Percentiles rank a stretch among this genome's conserved stretches.
Evolutionary conservation across 2,888 invertebrate species (phyloP).

Genomic region (Kuschelorhynchus macadamiae): DNA sequence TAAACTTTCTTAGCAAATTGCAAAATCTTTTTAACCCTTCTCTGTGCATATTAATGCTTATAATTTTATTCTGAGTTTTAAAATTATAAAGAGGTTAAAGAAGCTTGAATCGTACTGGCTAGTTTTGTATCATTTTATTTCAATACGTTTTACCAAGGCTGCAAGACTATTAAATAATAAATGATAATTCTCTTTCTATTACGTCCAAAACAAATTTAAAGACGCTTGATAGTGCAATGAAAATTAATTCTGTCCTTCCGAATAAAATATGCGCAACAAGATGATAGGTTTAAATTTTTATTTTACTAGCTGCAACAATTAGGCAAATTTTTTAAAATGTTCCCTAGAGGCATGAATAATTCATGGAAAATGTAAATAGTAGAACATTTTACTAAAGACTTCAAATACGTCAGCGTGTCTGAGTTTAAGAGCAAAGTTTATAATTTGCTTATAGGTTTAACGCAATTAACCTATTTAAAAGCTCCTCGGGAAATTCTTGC

Average conservation of each 20-base stretch:
- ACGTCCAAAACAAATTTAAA: too few species aligned
- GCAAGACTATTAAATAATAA: too few species aligned
- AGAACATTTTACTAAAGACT: constrained; percentile 30
- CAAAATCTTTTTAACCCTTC: too few species aligned
- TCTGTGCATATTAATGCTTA: too few species aligned
- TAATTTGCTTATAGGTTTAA: constrained; percentile 37
- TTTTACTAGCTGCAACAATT: constrained; percentile 20
- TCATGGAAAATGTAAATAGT: constrained; percentile 32
- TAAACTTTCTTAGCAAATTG: too few species aligned
- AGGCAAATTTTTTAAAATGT: constrained; percentile 29
- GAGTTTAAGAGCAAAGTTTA: constrained; percentile 36
- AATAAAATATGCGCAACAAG: not conserved
- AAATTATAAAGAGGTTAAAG: too few species aligned
- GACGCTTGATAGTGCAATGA: not conserved
- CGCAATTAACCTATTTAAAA: constrained; percentile 33
- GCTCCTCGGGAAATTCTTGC: constrained; percentile 15
- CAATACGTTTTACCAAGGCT: too few species aligned
- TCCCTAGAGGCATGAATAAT: constrained; percentile 33
- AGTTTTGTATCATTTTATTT: too few species aligned
- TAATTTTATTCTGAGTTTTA: too few species aligned
- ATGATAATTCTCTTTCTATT: too few species aligned
- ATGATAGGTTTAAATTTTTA: constrained; percentile 16
- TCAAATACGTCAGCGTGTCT: constrained; percentile 28
- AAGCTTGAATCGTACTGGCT: too few species aligned
- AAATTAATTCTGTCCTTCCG: not conserved